Evolutionary conservation across 2,888 invertebrate genomes (phyloP).

Genomic region (Drosophila longiperda): DNA sequence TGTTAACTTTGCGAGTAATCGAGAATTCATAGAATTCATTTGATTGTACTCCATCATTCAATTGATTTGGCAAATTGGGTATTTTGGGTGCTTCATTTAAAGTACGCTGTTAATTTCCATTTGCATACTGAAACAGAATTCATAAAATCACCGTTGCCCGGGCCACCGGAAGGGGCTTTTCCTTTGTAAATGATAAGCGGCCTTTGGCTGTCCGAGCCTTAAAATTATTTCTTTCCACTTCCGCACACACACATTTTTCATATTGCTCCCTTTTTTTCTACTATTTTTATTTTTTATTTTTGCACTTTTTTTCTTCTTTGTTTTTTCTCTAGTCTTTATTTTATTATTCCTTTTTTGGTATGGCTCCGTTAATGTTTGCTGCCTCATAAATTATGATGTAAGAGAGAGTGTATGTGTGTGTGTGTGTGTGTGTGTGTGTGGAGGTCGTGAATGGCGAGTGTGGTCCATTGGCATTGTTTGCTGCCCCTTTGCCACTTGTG

Average conservation of each 20-base stretch:
- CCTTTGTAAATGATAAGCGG: slow-evolving; percentile 51
- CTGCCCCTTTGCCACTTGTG: slow-evolving; percentile 40
- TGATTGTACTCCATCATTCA: neutral
- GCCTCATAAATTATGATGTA: slow-evolving; percentile 73
- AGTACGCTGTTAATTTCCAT: slow-evolving; percentile 19
- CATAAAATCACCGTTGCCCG: slow-evolving; percentile 25
- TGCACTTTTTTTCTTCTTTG: slow-evolving; percentile 29
- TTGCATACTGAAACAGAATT: slow-evolving; percentile 45
- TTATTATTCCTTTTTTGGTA: slow-evolving; percentile 16
- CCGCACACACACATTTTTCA: slow-evolving; percentile 35
- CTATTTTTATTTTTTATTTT: neutral
- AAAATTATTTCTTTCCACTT: slow-evolving; percentile 57
- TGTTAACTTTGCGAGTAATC: neutral
- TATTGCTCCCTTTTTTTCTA: slow-evolving; percentile 8
- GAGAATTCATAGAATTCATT: neutral
- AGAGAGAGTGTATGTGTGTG: slow-evolving; percentile 16
- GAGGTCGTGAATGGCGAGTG: slow-evolving; percentile 4
- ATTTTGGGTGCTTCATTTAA: slow-evolving; percentile 5
- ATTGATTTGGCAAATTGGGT: slow-evolving; percentile 16
- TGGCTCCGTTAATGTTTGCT: slow-evolving; percentile 55
- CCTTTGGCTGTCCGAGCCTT: slow-evolving; percentile 45
- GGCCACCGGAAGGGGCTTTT: slow-evolving; percentile 29
- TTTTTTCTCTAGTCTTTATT: slow-evolving; percentile 27
- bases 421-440: too few species aligned
- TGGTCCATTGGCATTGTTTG: slow-evolving; percentile 35